Conservation (phyloP, 1,140 invertebrate species). For the Apocrypta bakeri region DNA sequence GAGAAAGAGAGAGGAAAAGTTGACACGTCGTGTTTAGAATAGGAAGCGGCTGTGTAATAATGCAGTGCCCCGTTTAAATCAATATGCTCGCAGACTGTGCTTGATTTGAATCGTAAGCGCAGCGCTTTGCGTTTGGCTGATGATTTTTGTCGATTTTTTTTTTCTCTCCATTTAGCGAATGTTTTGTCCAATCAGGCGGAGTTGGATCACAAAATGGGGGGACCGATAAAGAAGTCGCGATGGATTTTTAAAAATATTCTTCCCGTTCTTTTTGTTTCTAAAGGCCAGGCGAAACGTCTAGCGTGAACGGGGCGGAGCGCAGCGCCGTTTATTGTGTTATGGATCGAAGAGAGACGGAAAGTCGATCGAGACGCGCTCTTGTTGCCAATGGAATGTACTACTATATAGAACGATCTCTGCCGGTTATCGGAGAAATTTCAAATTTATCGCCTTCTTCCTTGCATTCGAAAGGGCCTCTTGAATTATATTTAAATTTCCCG, state of each 20-base stretch:
- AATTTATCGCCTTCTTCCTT: not conserved
- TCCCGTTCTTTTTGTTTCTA: too few species aligned
- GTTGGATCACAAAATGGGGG: too few species aligned
- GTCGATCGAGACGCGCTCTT: not conserved
- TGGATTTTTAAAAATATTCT: not conserved
- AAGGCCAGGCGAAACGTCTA: too few species aligned
- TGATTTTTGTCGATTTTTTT: too few species aligned
- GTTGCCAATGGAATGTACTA: not conserved
- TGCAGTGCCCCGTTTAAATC: not conserved
- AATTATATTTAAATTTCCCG: too few species aligned
- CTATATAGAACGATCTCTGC: not conserved
- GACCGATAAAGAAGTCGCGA: too few species aligned
- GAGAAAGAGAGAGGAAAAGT: not conserved
- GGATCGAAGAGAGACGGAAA: not conserved
- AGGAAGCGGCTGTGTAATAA: not conserved
- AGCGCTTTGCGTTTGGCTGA: too few species aligned
- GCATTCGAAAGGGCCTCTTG: too few species aligned
- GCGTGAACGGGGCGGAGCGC: not conserved
- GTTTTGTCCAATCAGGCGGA: too few species aligned
- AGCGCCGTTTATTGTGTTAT: not conserved
- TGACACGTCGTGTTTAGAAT: slow-evolving; percentile 13
- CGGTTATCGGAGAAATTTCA: not conserved
- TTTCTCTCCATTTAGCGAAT: too few species aligned
- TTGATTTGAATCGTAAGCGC: not conserved
- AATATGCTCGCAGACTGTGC: not conserved